Conservation (phyloP, 2,888 invertebrate genomes). For the Archips crataeganus region DNA sequence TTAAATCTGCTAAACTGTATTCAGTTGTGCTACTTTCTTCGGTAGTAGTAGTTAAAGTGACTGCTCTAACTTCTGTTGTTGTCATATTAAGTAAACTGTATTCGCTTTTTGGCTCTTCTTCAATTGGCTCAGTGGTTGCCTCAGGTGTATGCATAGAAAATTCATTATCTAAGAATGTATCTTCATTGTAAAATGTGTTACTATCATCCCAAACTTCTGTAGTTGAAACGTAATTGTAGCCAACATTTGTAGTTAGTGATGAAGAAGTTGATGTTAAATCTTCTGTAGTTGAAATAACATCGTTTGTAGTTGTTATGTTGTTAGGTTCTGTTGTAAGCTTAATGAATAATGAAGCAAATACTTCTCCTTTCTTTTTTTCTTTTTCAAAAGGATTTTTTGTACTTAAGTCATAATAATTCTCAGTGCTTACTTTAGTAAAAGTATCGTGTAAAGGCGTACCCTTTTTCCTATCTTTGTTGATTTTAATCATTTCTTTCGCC, state of each 20-base stretch:
- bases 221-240: background rate
- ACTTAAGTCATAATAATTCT: slow-evolving; percentile 6
- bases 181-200: slow-evolving; percentile 1
- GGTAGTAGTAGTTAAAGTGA: background rate
- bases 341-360: slow-evolving; percentile 11
- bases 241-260: slow-evolving; percentile 1
- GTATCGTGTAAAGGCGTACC: slow-evolving; percentile 36
- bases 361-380: slow-evolving; percentile 18
- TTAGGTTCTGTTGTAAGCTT: background rate
- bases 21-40: background rate
- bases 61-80: background rate
- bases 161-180: slow-evolving; percentile 1
- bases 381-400: slow-evolving; percentile 8
- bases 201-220: slow-evolving; percentile 5
- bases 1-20: background rate
- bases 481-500: slow-evolving; percentile 17
- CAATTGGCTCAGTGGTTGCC: background rate
- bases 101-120: background rate
- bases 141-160: background rate
- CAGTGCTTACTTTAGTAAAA: slow-evolving; percentile 19
- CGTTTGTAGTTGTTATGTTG: background rate
- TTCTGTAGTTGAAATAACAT: background rate
- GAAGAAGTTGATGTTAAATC: background rate
- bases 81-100: background rate
- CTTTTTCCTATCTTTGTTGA: slow-evolving; percentile 29